Conservation (phyloP, 2,113 vertebrate genomes). For the Saguinus midas region DNA sequence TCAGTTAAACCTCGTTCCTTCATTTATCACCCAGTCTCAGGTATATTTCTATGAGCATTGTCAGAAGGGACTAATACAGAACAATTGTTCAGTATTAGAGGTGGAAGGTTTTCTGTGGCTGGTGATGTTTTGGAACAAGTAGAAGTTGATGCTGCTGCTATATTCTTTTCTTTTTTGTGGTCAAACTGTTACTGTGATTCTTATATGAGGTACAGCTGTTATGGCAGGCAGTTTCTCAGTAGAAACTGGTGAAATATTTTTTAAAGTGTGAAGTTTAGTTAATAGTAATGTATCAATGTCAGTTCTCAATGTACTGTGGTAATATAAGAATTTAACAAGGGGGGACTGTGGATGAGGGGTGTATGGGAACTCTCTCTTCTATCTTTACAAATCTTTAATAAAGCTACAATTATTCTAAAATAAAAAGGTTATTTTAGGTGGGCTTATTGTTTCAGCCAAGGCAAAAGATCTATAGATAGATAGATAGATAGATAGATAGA, state of each 20-base stretch:
- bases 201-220: neutral
- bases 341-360: neutral
- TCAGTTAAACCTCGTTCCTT: no score
- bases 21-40: no score
- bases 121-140: neutral
- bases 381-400: neutral
- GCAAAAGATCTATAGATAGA: neutral
- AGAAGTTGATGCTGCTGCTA: neutral
- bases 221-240: neutral
- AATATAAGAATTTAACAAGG: neutral
- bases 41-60: no score
- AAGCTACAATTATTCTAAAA: neutral
- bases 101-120: neutral
- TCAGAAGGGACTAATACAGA: no score
- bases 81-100: neutral
- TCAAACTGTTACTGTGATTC: neutral
- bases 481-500: no score
- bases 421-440: neutral
- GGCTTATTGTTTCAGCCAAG: neutral
- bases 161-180: neutral
- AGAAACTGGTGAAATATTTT: neutral
- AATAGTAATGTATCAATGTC: neutral
- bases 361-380: neutral
- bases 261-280: neutral
- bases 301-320: neutral